These are phyloP conservation scores for Amblyornis subalaris DNA, from an alignment of 2,113 vertebrate genomes.

Conservation along the genomic window DNA sequence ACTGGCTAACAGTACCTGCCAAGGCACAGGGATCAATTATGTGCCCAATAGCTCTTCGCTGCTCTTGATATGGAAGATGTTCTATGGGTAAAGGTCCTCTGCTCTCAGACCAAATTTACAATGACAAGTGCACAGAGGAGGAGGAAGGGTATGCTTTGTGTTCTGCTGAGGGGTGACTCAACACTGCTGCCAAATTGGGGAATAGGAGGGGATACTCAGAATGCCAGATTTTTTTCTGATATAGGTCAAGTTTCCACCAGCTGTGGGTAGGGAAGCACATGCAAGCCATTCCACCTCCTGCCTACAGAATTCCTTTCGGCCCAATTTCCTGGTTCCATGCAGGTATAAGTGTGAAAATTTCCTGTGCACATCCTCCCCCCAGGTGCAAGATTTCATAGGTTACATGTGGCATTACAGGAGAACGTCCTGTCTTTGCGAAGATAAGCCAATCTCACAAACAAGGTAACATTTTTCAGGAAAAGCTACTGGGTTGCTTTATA, in stretches of 20 bases:
- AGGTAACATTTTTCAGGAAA: not conserved
- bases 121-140: not conserved
- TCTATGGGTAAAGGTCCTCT: not conserved
- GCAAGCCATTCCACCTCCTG: not conserved
- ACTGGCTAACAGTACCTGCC: not conserved
- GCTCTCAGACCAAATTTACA: not conserved
- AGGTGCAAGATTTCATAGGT: not conserved
- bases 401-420: not conserved
- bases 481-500: not conserved
- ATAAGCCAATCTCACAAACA: not conserved
- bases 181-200: not conserved
- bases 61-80: not conserved
- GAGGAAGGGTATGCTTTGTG: not conserved
- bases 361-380: rapidly evolving
- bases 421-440: not conserved
- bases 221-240: not conserved
- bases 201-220: not conserved
- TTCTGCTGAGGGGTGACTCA: not conserved
- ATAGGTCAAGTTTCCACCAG: not conserved
- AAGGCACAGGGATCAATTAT: not conserved
- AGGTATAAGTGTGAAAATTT: not conserved
- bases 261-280: not conserved
- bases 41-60: not conserved
- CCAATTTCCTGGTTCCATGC: not conserved
- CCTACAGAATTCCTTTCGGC: not conserved